Evolutionary conservation across 37 sponge, comb jelly and placozoan species (phyloP).

Genomic region (Haliclona indistincta): DNA sequence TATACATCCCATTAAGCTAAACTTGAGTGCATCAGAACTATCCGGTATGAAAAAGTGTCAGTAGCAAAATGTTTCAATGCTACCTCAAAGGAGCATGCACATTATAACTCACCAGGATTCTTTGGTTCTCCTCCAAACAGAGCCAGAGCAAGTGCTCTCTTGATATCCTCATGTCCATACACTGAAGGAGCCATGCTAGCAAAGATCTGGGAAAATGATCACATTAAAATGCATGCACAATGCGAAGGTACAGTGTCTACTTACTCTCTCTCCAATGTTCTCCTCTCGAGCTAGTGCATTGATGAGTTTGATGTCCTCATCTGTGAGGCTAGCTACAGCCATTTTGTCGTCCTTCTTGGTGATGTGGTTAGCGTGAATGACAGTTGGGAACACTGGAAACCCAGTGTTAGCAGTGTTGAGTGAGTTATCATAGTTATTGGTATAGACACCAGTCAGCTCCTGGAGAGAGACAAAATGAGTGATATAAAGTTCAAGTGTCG

Average conservation of each 20-base stretch:
- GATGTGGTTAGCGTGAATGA: conserved; percentile 96
- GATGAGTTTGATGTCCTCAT: conserved; percentile 89
- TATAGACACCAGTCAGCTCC: conserved; percentile 97
- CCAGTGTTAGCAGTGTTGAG: conserved; percentile 99
- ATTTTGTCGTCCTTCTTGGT: conserved; percentile 90
- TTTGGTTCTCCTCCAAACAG: conserved; percentile 95
- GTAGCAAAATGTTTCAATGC: too few species aligned
- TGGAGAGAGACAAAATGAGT: neutral
- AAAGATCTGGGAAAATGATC: conserved; percentile 57
- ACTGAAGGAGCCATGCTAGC: conserved; percentile 96
- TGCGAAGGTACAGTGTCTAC: too few species aligned
- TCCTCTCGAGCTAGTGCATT: conserved; percentile 90
- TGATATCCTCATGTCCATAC: conserved; percentile 95
- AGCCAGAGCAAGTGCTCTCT: conserved; percentile 87
- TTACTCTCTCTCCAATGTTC: conserved; percentile 89
- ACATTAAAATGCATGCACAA: neutral
- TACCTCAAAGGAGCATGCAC: too few species aligned
- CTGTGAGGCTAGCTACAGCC: conserved; percentile 88
- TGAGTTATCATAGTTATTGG: conserved; percentile 95
- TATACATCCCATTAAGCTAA: too few species aligned
- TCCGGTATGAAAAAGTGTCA: too few species aligned
- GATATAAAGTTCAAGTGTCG: too few species aligned
- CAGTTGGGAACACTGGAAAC: conserved; percentile 98
- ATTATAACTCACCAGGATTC: conserved; percentile 70
- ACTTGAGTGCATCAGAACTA: too few species aligned